Evolutionary conservation across 2,888 invertebrate genomes (phyloP), one percentile per base, ranked within the genome.

Genomic region (Brassicogethes aeneus): DNA sequence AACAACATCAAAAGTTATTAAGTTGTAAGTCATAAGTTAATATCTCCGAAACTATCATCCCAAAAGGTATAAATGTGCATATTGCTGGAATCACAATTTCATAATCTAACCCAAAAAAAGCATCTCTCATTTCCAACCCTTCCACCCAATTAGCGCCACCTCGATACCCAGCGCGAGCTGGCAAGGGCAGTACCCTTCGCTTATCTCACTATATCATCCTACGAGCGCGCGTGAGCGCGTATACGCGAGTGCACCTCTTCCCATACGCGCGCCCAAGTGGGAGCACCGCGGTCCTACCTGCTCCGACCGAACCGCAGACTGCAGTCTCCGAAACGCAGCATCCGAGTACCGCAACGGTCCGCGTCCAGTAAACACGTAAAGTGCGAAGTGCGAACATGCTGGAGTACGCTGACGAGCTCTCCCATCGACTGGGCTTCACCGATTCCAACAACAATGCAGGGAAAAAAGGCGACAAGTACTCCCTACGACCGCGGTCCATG

Each of bases 381-480:
- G n/a, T n/a, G n/a, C n/a, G n/a, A n/a, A n/a, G n/a, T n/a, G n/a
- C n/a, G n/a, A 51, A 43, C 38, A 56, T 65, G 62, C 54, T 66
- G 35, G 56, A 63, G 33, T 65, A 56, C 55, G 57, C 65, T 46
- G 60, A 62, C 37, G 64, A 64, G 44, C 48, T 68, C 16, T 62
- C 65, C 3, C 56, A 65, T 47, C 55, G 68, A 39, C 56, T 68
- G 17, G 59, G 65, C 2, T 52, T 55, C 32, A 57, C 62, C 17
- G 66, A 67, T 47, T 58, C 66, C 7, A 66, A 66, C 48, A 68
- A 66, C 47, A 68, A 67, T 41, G 55, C 57, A 46, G 31, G 37
- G 5, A 37, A 44, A 29, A 44, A 53, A 15, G 61, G 58, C 39
- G 69, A 69, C 39, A 69, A 69, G 47, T 70, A 70, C 43, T 68